Conservation (phyloP, 1,140 invertebrate genomes). For the Calosoma granatense region DNA sequence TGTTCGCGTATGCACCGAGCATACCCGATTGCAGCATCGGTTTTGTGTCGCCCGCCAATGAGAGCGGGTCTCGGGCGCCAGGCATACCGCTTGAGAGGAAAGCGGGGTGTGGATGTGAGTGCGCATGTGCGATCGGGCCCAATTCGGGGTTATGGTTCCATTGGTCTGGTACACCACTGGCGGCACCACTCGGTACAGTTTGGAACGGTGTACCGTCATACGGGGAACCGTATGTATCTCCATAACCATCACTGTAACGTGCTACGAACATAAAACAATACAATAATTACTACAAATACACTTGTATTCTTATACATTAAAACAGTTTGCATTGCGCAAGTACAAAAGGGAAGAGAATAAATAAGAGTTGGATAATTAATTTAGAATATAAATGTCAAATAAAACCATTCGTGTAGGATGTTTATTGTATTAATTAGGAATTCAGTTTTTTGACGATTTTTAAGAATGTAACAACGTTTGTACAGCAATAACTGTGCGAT, state of each 20-base stretch:
- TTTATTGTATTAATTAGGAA: no score
- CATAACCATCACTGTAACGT: conserved; percentile 57
- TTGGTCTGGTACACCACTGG: conserved; percentile 37
- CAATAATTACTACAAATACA: background rate
- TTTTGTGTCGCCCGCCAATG: conserved; percentile 51
- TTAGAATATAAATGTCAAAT: no score
- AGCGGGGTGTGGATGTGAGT: conserved; percentile 44
- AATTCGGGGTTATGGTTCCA: conserved; percentile 35
- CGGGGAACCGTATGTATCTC: conserved; percentile 44
- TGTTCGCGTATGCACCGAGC: conserved; percentile 58
- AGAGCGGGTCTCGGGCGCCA: conserved; percentile 37
- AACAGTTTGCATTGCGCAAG: no score
- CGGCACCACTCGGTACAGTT: conserved; percentile 61
- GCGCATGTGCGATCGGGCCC: conserved; percentile 20
- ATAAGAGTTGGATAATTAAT: no score
- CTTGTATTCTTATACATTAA: conserved; percentile 3
- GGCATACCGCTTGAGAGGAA: conserved; percentile 44
- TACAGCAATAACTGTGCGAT: no score
- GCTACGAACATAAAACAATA: conserved; percentile 40
- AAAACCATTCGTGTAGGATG: no score
- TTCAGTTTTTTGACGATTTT: no score
- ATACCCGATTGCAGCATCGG: conserved; percentile 63
- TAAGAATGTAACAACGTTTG: no score
- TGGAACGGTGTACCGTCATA: conserved; percentile 69
- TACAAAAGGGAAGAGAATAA: no score